Evolutionary conservation across 2,888 invertebrate species (phyloP).

Genomic region (Philopedon plagiatum): DNA sequence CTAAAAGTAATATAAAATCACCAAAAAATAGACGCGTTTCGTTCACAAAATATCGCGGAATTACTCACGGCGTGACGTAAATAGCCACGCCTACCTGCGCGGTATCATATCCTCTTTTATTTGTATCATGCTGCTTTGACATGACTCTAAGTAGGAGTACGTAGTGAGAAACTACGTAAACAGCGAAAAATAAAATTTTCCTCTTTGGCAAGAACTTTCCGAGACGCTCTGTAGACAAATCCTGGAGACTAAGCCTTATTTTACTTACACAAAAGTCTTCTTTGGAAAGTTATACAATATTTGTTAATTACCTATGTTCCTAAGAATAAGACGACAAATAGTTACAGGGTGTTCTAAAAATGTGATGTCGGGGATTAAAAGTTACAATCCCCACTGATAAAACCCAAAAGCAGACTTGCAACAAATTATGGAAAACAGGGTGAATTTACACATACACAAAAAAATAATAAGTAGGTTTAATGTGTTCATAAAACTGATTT

Average conservation of each 20-base stretch:
- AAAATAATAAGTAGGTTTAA: constrained; percentile 25
- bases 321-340: constrained; percentile 12
- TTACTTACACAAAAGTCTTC: background rate
- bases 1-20: no score
- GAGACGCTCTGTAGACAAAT: no score
- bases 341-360: constrained; percentile 40
- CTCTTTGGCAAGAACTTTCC: no score
- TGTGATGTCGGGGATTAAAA: constrained; percentile 26
- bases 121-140: no score
- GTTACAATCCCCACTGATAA: constrained; percentile 6
- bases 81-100: no score
- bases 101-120: no score
- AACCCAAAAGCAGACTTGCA: constrained; percentile 19
- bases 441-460: constrained; percentile 35
- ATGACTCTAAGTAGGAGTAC: no score
- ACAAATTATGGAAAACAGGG: constrained; percentile 32
- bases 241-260: background rate
- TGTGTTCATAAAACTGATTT: constrained; percentile 36
- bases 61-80: no score
- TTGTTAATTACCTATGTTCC: background rate
- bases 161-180: no score
- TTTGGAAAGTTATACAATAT: background rate
- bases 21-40: no score
- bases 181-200: no score
- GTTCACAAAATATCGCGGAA: no score